Base-by-base conservation (phyloP, 2,888 invertebrate genomes). In the Hydropsyche betteni region DNA sequence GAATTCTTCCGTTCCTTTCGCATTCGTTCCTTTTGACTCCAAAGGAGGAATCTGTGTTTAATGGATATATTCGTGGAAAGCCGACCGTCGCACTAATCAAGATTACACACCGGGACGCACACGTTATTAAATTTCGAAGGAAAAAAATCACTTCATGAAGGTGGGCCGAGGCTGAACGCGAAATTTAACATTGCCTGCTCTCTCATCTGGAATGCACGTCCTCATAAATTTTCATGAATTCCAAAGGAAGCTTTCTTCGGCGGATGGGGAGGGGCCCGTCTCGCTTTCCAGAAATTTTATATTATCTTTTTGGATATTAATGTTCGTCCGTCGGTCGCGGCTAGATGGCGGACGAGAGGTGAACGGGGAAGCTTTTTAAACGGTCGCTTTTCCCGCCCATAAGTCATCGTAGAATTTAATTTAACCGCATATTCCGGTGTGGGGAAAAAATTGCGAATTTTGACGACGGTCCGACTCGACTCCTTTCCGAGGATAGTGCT, bases 291-390 rank as follows among this genome's bases (percentile, higher is more conserved):
- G 76, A 78, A 76, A 76, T 76, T 78, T 78, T 78, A 78, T 76
- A 78, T 78, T 78, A 78, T 78, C 78, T 76, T 78, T 77, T 75
- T 73, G 53, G 78, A 74, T 78, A 78, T 78, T 75, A 78, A 76
- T 76, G 58, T 74, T 73, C 75, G 69, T 24, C 24, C 24, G 24
- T 61, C 61, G 36, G 34, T 44, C 69, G 69, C 12, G 44, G 55
- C 12, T 6, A 16, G 24, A 24, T 53, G 12, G 53, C 44, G n/a
- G 36, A 64, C 34, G 64, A 36, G 64, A 12, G 61, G 10, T 7
- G 34, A 33, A 34, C 12, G 64, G 8, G 64, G 64, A 12, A 36
- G 36, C 75, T 64, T 77, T 70, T 77, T 77, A 77, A 77, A 77
- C 74, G 77, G 75, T 75, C 71, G 75, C 73, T n/a, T n/a, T 38